Conservation (phyloP, 2,888 invertebrate genomes). For the Amorpha juglandis region DNA sequence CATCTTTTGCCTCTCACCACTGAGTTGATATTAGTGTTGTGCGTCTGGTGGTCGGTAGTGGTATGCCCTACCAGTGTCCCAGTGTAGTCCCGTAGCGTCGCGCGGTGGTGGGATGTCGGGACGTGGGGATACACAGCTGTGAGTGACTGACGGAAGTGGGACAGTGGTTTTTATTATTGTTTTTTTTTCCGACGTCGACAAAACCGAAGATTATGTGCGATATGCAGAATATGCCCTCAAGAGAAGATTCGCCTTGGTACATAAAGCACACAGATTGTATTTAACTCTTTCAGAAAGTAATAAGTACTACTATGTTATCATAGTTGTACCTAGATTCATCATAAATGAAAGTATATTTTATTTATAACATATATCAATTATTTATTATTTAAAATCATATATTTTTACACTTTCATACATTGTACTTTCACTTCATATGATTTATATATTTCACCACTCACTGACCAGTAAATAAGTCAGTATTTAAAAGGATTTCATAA, state of each 20-base stretch:
- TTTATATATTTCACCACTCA: too few species aligned
- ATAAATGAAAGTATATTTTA: too few species aligned
- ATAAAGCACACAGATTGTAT: slow-evolving; percentile 8
- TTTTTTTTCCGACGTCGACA: slow-evolving; percentile 59
- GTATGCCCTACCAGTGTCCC: slow-evolving; percentile 81
- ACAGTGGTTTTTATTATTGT: slow-evolving; percentile 61
- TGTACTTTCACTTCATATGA: not conserved
- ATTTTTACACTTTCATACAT: not conserved
- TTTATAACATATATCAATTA: too few species aligned
- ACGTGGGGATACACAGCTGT: slow-evolving; percentile 69
- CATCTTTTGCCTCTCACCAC: slow-evolving; percentile 77
- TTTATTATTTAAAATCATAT: too few species aligned
- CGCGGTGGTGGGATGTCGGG: slow-evolving; percentile 73
- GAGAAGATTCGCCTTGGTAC: slow-evolving; percentile 76
- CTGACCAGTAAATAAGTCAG: too few species aligned
- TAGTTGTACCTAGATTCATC: not conserved
- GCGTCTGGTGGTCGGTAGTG: slow-evolving; percentile 72
- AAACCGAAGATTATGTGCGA: slow-evolving; percentile 70
- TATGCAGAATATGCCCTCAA: slow-evolving; percentile 79
- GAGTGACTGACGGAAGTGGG: slow-evolving; percentile 69
- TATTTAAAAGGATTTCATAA: too few species aligned
- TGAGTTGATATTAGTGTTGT: slow-evolving; percentile 73
- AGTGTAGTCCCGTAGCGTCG: slow-evolving; percentile 70
- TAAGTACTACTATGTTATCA: not conserved
- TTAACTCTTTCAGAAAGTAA: slow-evolving; percentile 3